Evolutionary conservation across 2,888 invertebrate genomes (phyloP).

Genomic region (Sipha maydis): DNA sequence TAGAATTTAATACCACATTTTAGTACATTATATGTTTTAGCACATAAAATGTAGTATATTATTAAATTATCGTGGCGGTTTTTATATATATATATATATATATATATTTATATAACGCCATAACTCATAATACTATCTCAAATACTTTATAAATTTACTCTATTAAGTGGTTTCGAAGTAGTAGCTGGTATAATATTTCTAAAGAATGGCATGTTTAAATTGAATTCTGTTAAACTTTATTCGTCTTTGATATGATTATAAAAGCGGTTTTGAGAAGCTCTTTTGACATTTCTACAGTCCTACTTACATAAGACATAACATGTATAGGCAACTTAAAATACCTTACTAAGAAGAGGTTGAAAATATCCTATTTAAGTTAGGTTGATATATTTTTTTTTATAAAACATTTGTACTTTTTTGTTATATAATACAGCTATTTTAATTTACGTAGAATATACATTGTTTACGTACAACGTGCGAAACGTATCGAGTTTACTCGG

Average conservation of each 20-base stretch:
- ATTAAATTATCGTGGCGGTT: no score
- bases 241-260: conserved; percentile 27
- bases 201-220: conserved; percentile 2
- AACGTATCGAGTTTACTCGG: no score
- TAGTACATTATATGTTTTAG: no score
- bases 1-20: no score
- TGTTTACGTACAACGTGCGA: no score
- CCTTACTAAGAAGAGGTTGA: not conserved
- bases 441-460: no score
- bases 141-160: conserved; percentile 10
- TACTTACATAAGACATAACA: not conserved
- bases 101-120: not conserved
- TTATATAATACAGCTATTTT: no score
- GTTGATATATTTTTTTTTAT: no score
- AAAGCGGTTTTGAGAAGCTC: not conserved
- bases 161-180: not conserved
- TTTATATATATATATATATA: not conserved
- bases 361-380: no score
- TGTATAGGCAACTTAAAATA: not conserved
- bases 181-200: not conserved
- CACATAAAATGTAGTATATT: no score
- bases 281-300: not conserved
- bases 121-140: not conserved
- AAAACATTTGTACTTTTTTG: no score
- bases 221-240: conserved; percentile 9